Percentiles rank a stretch among this genome's conserved stretches.
These are phyloP conservation scores for Syrphus vitripennis DNA, from an alignment of 2,888 invertebrate species.

Conservation along the genomic window DNA sequence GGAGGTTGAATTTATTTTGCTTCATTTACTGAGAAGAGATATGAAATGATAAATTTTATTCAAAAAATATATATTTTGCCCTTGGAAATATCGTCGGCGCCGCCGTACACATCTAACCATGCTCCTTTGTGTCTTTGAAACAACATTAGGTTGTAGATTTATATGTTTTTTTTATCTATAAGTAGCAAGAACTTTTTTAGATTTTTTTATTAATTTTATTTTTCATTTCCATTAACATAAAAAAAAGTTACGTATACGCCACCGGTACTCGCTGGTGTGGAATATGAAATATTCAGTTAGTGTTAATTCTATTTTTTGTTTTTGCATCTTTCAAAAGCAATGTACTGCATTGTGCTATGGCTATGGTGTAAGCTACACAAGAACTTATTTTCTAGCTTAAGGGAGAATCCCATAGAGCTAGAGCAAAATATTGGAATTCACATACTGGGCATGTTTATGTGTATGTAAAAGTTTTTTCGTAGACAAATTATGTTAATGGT, in stretches of 20 bases:
- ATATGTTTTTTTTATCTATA: conserved; percentile 7
- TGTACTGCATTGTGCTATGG: conserved; percentile 1
- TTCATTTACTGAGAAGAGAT: conserved; percentile 15
- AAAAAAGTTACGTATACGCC: conserved; percentile 58
- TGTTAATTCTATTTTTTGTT: neutral
- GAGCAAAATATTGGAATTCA: neutral
- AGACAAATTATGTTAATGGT: conserved; percentile 28
- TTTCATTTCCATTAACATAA: neutral
- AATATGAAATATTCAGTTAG: neutral
- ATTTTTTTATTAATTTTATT: neutral
- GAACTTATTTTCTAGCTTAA: neutral
- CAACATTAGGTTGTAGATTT: neutral
- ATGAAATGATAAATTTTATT: conserved; percentile 24
- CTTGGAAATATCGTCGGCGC: neutral
- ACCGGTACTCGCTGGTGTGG: neutral
- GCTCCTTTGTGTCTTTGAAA: conserved; percentile 13
- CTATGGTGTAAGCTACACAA: neutral
- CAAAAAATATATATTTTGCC: neutral
- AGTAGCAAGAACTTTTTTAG: neutral
- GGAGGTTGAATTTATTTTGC: neutral
- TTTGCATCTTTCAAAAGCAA: neutral
- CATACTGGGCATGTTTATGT: neutral
- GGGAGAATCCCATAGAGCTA: neutral
- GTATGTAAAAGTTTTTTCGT: neutral
- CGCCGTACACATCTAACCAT: neutral